A percentile compares a stretch with the other conserved stretches of the same genome.
phyloP scores from a whole-genome alignment of 2,888 invertebrate genomes.

The Phorcus lineatus region DNA sequence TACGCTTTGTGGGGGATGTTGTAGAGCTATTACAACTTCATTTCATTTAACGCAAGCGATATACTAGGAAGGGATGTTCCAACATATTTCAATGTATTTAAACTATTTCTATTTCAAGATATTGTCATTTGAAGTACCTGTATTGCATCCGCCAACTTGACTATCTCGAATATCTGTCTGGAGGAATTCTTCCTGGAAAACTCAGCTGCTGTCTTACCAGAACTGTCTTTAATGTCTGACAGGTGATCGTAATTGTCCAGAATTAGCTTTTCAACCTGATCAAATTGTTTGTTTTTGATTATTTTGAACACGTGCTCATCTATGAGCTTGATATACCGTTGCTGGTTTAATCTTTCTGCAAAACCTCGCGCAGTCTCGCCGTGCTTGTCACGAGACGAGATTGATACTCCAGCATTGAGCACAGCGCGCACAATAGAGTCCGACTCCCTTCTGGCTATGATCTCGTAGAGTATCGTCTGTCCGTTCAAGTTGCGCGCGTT shows the following conservation, averaged over 20 bases:
- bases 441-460: slow-evolving; percentile 53
- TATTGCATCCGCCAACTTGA: slow-evolving; percentile 63
- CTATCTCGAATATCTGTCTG: slow-evolving; percentile 60
- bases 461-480: slow-evolving; percentile 63
- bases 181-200: slow-evolving; percentile 66
- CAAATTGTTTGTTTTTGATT: slow-evolving; percentile 58
- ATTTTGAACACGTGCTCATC: slow-evolving; percentile 58
- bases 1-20: too few species aligned
- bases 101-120: too few species aligned
- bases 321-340: slow-evolving; percentile 48
- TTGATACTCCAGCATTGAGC: slow-evolving; percentile 51
- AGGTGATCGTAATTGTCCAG: slow-evolving; percentile 71
- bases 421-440: slow-evolving; percentile 43
- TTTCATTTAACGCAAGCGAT: too few species aligned
- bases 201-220: slow-evolving; percentile 55
- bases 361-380: slow-evolving; percentile 60
- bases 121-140: slow-evolving; percentile 53
- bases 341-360: slow-evolving; percentile 52
- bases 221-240: slow-evolving; percentile 59
- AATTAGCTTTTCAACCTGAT: slow-evolving; percentile 65
- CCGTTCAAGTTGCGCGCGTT: slow-evolving; percentile 56
- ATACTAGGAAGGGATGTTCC: too few species aligned
- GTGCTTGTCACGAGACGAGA: slow-evolving; percentile 60
- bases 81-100: too few species aligned
- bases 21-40: too few species aligned